Conservation (phyloP, 2,113 vertebrate genomes). For the Pseudolaguvia tuberculata region DNA sequence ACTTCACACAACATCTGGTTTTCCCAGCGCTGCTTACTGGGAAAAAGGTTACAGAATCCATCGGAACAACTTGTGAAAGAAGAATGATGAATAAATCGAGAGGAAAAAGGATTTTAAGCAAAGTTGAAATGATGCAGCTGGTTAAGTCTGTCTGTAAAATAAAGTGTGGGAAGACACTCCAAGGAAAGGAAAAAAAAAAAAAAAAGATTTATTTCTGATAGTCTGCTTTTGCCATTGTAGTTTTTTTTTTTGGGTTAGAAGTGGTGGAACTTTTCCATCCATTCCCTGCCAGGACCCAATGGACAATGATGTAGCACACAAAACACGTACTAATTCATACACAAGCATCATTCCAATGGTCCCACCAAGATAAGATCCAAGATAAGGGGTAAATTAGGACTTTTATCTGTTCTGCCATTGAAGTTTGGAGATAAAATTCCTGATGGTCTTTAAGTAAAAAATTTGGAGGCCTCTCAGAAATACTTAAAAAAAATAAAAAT, state of each 20-base stretch:
- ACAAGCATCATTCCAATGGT: too few relatives aligned
- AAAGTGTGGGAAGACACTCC: background rate
- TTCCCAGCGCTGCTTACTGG: background rate
- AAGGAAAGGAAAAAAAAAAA: constrained; percentile 2
- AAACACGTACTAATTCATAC: background rate
- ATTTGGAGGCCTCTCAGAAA: too few relatives aligned
- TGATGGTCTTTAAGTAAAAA: too few relatives aligned
- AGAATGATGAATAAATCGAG: background rate
- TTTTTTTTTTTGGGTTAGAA: too few relatives aligned
- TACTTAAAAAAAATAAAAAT: too few relatives aligned
- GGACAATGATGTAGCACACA: constrained; percentile 4
- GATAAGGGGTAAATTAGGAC: too few relatives aligned
- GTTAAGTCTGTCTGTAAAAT: background rate
- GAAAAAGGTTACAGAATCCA: background rate
- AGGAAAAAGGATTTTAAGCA: background rate
- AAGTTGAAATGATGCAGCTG: background rate
- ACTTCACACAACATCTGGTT: background rate
- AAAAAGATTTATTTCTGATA: constrained; percentile 45
- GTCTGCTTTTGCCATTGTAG: constrained; percentile 48
- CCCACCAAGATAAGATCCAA: too few relatives aligned
- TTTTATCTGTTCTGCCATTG: too few relatives aligned
- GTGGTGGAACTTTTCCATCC: constrained; percentile 39
- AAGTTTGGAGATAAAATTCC: too few relatives aligned
- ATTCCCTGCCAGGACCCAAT: background rate
- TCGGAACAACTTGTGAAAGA: background rate